Evolutionary conservation across 1,140 invertebrate genomes (phyloP), one percentile per base, ranked within the genome.

Genomic region (Meloidogyne chitwoodi): DNA sequence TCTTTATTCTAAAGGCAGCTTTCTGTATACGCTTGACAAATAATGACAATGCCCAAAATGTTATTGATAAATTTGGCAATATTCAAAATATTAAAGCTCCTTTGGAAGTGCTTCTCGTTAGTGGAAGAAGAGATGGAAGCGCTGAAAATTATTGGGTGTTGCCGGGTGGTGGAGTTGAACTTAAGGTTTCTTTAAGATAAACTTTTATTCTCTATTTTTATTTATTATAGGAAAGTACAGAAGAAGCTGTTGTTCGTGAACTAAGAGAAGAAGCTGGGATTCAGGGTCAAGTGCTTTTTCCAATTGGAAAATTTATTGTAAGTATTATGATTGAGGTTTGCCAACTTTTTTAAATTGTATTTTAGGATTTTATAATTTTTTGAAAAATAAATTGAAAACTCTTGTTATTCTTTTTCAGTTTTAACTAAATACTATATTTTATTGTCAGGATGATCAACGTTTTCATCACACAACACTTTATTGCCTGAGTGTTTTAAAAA

Each of bases 391-490:
- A n/a, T n/a, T n/a, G n/a, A n/a, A n/a, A n/a, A n/a, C n/a, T n/a
- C n/a, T n/a, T n/a, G n/a, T n/a, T n/a, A n/a, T n/a, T n/a, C n/a
- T n/a, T n/a, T n/a, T n/a, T n/a, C n/a, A n/a, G n/a, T n/a, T n/a
- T n/a, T n/a, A n/a, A n/a, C n/a, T n/a, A n/a, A n/a, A n/a, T n/a
- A n/a, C n/a, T 8, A 38, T 38, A 8, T 5, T 48, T n/a, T 19
- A 19, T 70, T n/a, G 19, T 6, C 1, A 73, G 71, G 71, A 73
- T n/a, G 71, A 73, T 24, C 71, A 73, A 64, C 71, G 71, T 64
- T 73, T 73, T 38, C 71, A 73, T 22, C 71, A 73, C 71, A 73
- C 71, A 12, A 73, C 71, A 11, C 56, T 73, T 61, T 73, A 56
- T 31, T 63, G 31, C 14, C 11, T 73, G 24, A 61, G 56, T 24